Evolutionary conservation across 2,113 vertebrate species (phyloP), one percentile per base, ranked within the genome.

Genomic region (Otocyon megalotis): DNA sequence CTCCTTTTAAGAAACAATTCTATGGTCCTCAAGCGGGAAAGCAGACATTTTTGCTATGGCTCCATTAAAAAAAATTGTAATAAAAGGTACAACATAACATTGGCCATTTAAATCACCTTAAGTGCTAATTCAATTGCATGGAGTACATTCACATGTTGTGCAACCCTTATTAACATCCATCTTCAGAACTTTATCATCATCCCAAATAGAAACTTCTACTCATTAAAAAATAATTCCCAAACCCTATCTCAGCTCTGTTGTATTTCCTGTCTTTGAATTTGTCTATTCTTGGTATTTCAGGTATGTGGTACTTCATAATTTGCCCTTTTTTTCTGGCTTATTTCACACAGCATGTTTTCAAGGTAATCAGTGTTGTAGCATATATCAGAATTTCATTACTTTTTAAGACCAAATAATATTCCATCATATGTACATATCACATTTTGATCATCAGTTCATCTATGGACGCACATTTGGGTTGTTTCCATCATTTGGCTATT

Each of bases 361-460:
- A 69, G 67, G n/a, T 20, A 32, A 35, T 69, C 67, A 35, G 67
- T 69, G 67, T n/a, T 35, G 32, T 20, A 19, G 8, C 67, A 69
- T n/a, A 20, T 35, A 35, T 19, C 67, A 69, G 32, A 69, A 69
- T 69, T 69, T 69, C 32, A 69, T 35, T 69, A 8, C 67, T 69
- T 35, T 69, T 69, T 69, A 35, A 35, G 32, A 69, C 17, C 17
- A 8, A 69, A 35, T 72, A 67, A 69, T 37, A 67, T 22, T 54
- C 30, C 7, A 58, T 13, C 53, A 15, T n/a, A 82, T 58, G 20
- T 71, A 81, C n/a, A 37, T 12, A 65, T 8, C 2, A 35, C 12
- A 80, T 88, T 84, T 86, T 92, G 8, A 84, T 81, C 67, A 95
- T 63, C 37, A 14, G 12, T 72, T 96, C 53, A 67, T 76, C 56